Conservation (phyloP, 2,888 invertebrate species). For the Netelia melanura region DNA sequence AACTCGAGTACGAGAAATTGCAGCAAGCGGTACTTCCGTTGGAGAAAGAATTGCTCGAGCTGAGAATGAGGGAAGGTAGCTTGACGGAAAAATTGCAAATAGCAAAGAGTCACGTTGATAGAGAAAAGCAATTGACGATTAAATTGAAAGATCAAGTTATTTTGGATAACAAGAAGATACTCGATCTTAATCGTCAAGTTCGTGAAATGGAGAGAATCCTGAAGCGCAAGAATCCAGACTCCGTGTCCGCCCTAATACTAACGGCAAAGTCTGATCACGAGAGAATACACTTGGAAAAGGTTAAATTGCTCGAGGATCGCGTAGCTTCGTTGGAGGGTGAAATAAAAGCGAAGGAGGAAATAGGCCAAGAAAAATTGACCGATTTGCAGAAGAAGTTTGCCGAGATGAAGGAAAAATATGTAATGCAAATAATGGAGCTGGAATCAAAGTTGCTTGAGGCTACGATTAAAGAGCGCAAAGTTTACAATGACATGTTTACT, state of each 20-base stretch:
- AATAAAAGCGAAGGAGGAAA: constrained; percentile 89
- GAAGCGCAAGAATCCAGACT: constrained; percentile 93
- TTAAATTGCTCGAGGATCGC: constrained; percentile 89
- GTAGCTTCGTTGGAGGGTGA: constrained; percentile 90
- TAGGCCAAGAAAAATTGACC: constrained; percentile 89
- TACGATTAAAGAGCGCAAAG: constrained; percentile 73
- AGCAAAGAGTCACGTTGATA: constrained; percentile 80
- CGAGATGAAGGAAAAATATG: constrained; percentile 92
- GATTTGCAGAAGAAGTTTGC: constrained; percentile 92
- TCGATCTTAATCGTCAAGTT: constrained; percentile 92
- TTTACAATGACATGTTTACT: constrained; percentile 77
- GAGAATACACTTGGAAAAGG: constrained; percentile 78
- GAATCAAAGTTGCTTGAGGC: constrained; percentile 77
- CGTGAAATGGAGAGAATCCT: constrained; percentile 94
- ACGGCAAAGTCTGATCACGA: constrained; percentile 82
- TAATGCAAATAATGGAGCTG: constrained; percentile 86
- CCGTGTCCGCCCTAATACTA: constrained; percentile 91
- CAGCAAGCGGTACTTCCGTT: constrained; percentile 79
- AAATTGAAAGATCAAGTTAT: constrained; percentile 83
- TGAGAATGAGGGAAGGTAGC: constrained; percentile 77
- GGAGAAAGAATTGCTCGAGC: constrained; percentile 81
- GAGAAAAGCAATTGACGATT: constrained; percentile 81
- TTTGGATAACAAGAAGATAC: constrained; percentile 86
- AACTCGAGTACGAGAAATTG: constrained; percentile 79
- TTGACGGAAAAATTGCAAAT: constrained; percentile 79